These are phyloP conservation scores for Typhlichthys eigenmanni DNA, from an alignment of 2,797 vertebrate species.

Conservation along the genomic window DNA sequence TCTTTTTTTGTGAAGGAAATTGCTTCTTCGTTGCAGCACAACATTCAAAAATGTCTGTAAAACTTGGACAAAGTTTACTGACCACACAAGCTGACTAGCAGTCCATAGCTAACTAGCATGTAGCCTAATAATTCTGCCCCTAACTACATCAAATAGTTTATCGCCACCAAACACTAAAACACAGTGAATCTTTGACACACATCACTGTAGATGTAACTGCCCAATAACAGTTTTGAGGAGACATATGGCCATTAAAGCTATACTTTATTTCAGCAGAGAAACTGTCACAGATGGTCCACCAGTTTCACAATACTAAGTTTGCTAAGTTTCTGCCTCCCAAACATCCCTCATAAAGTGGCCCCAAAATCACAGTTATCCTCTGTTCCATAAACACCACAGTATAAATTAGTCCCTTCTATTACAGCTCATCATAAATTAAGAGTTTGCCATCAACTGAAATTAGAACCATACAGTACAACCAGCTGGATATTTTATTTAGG, in stretches of 20 bases:
- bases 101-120: too few species aligned
- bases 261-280: slow-evolving; percentile 53
- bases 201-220: too few species aligned
- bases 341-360: slow-evolving; percentile 60
- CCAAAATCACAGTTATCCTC: slow-evolving; percentile 40
- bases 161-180: too few species aligned
- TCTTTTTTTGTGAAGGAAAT: too few species aligned
- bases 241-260: slow-evolving; percentile 74
- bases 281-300: slow-evolving; percentile 65
- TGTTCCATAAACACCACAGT: slow-evolving; percentile 56
- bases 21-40: too few species aligned
- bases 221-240: slow-evolving; percentile 8
- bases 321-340: slow-evolving; percentile 53
- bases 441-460: slow-evolving; percentile 51
- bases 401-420: slow-evolving; percentile 60
- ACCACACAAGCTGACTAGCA: too few species aligned
- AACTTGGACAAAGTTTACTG: too few species aligned
- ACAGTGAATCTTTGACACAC: too few species aligned
- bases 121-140: too few species aligned
- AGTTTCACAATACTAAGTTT: slow-evolving; percentile 46
- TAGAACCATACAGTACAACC: slow-evolving; percentile 38
- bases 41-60: too few species aligned
- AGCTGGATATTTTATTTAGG: slow-evolving; percentile 64
- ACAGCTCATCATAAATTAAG: slow-evolving; percentile 49
- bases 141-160: too few species aligned